phyloP scores from a whole-genome alignment of 2,888 invertebrate species.

The Tribolium freemani region DNA sequence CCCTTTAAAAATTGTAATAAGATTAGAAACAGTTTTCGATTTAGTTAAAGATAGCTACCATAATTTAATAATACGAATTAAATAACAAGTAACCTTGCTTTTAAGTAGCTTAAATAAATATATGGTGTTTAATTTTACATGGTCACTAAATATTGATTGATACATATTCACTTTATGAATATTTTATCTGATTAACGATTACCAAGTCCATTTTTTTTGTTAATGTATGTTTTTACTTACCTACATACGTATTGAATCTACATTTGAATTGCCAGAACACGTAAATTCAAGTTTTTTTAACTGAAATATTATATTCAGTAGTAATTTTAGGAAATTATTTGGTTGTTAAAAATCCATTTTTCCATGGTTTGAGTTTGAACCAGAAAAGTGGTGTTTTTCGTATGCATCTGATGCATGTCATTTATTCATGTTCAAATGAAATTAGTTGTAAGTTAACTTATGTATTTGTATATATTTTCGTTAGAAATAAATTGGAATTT shows the following conservation, averaged over 20 bases:
- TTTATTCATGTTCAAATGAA: too few relatives aligned
- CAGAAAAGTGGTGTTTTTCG: too few relatives aligned
- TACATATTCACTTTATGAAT: constrained; percentile 18
- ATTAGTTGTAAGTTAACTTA: too few relatives aligned
- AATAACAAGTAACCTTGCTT: not conserved
- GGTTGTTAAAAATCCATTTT: not conserved
- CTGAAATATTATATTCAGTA: not conserved
- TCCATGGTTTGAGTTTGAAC: not conserved
- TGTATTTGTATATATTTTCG: too few relatives aligned
- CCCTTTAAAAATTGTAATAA: too few relatives aligned
- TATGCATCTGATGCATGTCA: too few relatives aligned
- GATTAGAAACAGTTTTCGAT: too few relatives aligned
- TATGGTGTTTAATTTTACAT: not conserved
- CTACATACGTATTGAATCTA: not conserved
- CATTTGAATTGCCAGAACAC: not conserved
- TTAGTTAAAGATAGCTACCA: too few relatives aligned
- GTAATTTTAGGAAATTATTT: not conserved
- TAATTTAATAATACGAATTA: too few relatives aligned
- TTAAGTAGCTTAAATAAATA: not conserved
- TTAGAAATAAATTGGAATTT: too few relatives aligned
- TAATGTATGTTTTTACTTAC: not conserved
- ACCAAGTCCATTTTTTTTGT: constrained; percentile 1
- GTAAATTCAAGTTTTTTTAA: not conserved
- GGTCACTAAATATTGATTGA: constrained; percentile 20
- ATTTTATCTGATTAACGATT: constrained; percentile 29